A percentile compares a stretch with the other conserved stretches of the same genome.
These are phyloP conservation scores for Pachycephus smyrnensis DNA, from an alignment of 2,888 invertebrate species.

Conservation along the genomic window DNA sequence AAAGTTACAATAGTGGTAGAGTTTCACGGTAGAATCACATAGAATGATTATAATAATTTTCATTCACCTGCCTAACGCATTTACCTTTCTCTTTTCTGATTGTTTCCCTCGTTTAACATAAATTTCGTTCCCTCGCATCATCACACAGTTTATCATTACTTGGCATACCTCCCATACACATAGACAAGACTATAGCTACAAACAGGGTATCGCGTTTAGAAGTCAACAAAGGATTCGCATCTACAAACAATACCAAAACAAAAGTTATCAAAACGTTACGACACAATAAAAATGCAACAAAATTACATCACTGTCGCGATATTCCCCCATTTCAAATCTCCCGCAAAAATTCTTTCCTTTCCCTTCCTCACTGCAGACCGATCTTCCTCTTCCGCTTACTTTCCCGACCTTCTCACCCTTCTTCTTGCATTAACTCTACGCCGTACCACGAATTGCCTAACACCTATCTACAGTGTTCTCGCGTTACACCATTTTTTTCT, in stretches of 20 bases:
- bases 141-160: not conserved
- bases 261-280: not conserved
- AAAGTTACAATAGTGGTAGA: conserved; percentile 63
- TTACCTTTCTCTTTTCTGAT: not conserved
- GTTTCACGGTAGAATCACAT: conserved; percentile 48
- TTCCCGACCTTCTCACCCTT: not conserved
- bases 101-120: not conserved
- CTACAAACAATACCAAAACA: not conserved
- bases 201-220: not conserved
- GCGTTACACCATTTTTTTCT: not conserved
- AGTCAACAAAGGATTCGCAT: not conserved
- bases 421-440: not conserved
- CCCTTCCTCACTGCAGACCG: not conserved
- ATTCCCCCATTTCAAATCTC: not conserved
- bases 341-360: not conserved
- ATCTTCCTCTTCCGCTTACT: not conserved
- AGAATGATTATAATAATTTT: conserved; percentile 46
- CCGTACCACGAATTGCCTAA: not conserved
- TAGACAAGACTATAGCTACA: too few species aligned
- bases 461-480: not conserved
- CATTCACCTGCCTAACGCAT: not conserved
- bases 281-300: not conserved
- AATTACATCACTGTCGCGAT: not conserved
- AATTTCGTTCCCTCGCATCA: not conserved
- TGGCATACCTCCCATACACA: not conserved